Base-by-base conservation (phyloP, 92 coral and sea anemone genomes). In the Heliopora coerulea region DNA sequence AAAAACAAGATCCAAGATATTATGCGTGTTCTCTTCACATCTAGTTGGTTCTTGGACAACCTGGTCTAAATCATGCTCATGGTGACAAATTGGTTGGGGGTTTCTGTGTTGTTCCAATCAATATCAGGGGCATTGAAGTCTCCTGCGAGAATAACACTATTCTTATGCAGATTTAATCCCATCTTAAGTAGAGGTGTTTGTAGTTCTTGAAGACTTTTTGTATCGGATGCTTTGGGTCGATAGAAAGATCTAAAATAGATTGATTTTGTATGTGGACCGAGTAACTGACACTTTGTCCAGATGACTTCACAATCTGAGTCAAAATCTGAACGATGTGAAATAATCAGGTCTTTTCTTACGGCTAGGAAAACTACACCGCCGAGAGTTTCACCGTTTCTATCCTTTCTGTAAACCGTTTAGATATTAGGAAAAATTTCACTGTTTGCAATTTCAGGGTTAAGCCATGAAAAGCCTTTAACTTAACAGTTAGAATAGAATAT, bases 331-430 rank as follows among this genome's bases (percentile, higher is more conserved):
- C 74, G 84, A 69, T 86, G 81, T 21, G 86, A 68, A 4, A 82
- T 54, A 44, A 85, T 75, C 15, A 80, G 15, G 41, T 86, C 79
- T 31, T 57, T 78, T 73, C 82, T 86, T 46, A 74, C 69, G 41
- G 80, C 90, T 52, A 78, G 86, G 60, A 86, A 86, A 54, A 82
- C 86, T 63, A 83, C 86, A 32, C 90, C 90, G 57, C 85, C 80
- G 8, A 29, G 65, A 17, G 57, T 59, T 54, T 80, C 54, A n/a
- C 39, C 39, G 60, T 34, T 46, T 35, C 86, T 78, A 31, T 78
- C 86, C 54, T 82, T 82, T 34, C 84, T 72, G 49, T 44, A 81
- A 30, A 77, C 67, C 48, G 58, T 86, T 60, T 83, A 67, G 64
- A 67, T 65, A 24, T 46, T 57, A 14, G 87, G 87, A 54, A 87